phyloP scores from a whole-genome alignment of 2,888 invertebrate species.

The Catotricha subobsoleta region DNA sequence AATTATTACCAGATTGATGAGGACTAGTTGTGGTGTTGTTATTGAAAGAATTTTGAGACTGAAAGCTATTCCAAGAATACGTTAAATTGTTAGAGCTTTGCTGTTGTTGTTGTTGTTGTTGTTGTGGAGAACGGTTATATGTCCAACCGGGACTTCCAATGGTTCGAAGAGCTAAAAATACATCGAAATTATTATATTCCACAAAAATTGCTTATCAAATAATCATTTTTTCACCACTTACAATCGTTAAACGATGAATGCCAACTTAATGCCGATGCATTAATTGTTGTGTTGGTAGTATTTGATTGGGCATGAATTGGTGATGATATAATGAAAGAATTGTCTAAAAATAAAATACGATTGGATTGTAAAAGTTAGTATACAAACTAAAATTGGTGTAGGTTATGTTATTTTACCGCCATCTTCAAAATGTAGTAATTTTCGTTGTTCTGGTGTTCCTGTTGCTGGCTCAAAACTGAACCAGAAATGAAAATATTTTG shows the following conservation, averaged over 20 bases:
- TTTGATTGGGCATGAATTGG: slow-evolving; percentile 4
- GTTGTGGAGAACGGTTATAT: background rate
- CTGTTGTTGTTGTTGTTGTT: background rate
- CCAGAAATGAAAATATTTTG: slow-evolving; percentile 30
- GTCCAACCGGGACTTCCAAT: slow-evolving; percentile 1
- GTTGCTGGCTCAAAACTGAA: slow-evolving; percentile 27
- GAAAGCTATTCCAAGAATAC: slow-evolving; percentile 4
- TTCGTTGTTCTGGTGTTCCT: slow-evolving; percentile 34
- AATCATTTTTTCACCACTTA: slow-evolving; percentile 10
- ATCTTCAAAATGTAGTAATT: slow-evolving; percentile 34
- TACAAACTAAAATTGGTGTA: background rate
- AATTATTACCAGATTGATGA: slow-evolving; percentile 17
- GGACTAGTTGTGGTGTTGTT: slow-evolving; percentile 16
- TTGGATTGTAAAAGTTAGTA: background rate
- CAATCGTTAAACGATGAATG: slow-evolving; percentile 28
- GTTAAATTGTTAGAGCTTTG: background rate
- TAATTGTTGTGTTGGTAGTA: slow-evolving; percentile 14
- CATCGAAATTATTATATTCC: background rate
- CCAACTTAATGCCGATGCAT: slow-evolving; percentile 23
- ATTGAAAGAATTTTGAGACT: slow-evolving; percentile 17
- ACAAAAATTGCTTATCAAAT: background rate
- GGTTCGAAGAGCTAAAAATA: background rate
- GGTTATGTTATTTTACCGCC: slow-evolving; percentile 11
- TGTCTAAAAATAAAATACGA: slow-evolving; percentile 15
- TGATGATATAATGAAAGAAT: slow-evolving; percentile 17